These are phyloP conservation scores for Poeciliopsis infans DNA, from an alignment of 2,797 vertebrate genomes.

Conservation along the genomic window DNA sequence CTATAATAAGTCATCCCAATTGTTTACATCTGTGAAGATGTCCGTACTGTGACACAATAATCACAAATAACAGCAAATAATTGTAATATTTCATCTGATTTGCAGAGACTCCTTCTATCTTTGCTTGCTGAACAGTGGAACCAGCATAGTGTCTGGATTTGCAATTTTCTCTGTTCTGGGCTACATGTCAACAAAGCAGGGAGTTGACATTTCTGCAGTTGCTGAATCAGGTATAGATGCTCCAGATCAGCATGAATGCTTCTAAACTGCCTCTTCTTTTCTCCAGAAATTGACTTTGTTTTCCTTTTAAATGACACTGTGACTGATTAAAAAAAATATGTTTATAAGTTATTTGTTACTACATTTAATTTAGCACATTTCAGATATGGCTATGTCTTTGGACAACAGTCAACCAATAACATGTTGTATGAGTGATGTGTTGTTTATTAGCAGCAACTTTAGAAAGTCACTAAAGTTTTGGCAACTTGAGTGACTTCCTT, in stretches of 20 bases:
- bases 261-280: neutral
- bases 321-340: too few species aligned
- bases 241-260: neutral
- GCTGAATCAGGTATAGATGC: constrained; percentile 74
- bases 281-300: neutral
- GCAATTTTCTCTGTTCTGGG: constrained; percentile 81
- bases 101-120: constrained; percentile 78
- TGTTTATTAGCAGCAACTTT: neutral
- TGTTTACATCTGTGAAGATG: neutral
- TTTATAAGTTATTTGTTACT: neutral
- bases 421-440: too few species aligned
- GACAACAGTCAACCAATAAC: too few species aligned
- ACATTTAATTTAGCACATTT: neutral
- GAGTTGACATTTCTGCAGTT: constrained; percentile 70
- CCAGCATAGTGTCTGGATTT: constrained; percentile 79
- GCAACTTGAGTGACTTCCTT: neutral
- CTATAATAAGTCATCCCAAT: neutral
- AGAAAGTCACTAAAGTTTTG: neutral
- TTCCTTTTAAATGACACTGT: neutral
- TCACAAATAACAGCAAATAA: neutral
- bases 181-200: constrained; percentile 77
- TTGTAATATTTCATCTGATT: constrained; percentile 32
- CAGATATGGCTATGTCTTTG: neutral
- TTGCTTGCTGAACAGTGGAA: constrained; percentile 79
- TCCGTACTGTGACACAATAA: neutral